These are phyloP conservation scores for Fragum fragum DNA, from an alignment of 2,888 invertebrate genomes.

Conservation along the genomic window DNA sequence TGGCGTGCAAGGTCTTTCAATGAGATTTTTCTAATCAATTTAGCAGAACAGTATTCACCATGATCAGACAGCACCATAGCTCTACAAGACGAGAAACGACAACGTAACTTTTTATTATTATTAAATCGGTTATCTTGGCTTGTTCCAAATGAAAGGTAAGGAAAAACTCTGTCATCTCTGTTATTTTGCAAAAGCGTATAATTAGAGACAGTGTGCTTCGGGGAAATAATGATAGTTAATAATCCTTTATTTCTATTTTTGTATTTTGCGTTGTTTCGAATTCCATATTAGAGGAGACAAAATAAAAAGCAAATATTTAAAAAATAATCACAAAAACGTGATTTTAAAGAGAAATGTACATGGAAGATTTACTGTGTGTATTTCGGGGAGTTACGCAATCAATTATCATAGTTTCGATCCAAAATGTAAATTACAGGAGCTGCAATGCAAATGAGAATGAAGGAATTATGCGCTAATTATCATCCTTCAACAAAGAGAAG, in stretches of 20 bases:
- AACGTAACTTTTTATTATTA: too few species aligned
- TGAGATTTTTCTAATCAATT: too few species aligned
- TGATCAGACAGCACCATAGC: too few species aligned
- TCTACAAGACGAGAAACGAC: too few species aligned
- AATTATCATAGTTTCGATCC: not conserved
- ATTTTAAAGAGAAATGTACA: not conserved
- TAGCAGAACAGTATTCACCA: too few species aligned
- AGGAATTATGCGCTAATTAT: not conserved
- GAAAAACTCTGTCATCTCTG: not conserved
- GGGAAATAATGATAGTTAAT: not conserved
- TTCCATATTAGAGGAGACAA: not conserved
- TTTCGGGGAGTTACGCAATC: not conserved
- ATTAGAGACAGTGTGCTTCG: not conserved
- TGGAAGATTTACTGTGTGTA: not conserved
- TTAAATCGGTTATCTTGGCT: too few species aligned
- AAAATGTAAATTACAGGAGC: not conserved
- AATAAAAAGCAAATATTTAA: not conserved
- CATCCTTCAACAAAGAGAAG: conserved; percentile 1
- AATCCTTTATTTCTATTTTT: not conserved
- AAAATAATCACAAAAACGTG: not conserved
- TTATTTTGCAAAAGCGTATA: not conserved
- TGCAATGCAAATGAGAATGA: not conserved
- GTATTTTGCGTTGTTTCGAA: not conserved
- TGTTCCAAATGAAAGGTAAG: too few species aligned
- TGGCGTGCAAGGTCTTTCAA: too few species aligned